phyloP scores from a whole-genome alignment of 2,888 invertebrate species.

The Trissolcus japonicus region DNA sequence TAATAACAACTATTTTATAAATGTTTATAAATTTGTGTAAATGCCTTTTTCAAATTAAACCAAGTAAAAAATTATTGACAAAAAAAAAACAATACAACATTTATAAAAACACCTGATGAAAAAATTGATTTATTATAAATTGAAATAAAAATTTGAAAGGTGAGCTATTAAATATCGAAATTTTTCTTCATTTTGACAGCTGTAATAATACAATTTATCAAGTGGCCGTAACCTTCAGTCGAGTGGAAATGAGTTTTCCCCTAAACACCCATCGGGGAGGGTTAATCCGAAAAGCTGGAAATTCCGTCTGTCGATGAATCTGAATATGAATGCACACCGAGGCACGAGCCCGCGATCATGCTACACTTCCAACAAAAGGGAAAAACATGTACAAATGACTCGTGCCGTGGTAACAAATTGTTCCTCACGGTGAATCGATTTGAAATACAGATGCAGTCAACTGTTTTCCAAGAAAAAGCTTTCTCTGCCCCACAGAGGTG shows the following conservation, averaged over 20 bases:
- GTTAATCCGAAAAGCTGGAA: constrained; percentile 43
- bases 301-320: constrained; percentile 33
- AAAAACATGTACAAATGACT: constrained; percentile 44
- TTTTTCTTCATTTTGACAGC: neutral
- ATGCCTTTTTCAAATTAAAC: no score
- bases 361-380: constrained; percentile 32
- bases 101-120: no score
- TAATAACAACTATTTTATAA: no score
- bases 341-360: constrained; percentile 20
- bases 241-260: neutral
- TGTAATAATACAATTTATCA: constrained; percentile 1
- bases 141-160: no score
- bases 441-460: constrained; percentile 39
- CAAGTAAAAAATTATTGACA: no score
- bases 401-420: constrained; percentile 43
- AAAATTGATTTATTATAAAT: no score
- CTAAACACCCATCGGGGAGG: constrained; percentile 4
- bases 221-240: neutral
- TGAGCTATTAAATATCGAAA: no score
- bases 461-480: constrained; percentile 26
- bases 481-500: constrained; percentile 12
- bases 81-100: no score
- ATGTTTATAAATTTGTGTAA: no score
- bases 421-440: constrained; percentile 39
- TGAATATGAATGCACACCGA: constrained; percentile 32